A percentile compares a stretch with the other conserved stretches of the same genome.
Evolutionary conservation across 2,797 vertebrate genomes (phyloP).

Genomic region (Clarias pachynema): DNA sequence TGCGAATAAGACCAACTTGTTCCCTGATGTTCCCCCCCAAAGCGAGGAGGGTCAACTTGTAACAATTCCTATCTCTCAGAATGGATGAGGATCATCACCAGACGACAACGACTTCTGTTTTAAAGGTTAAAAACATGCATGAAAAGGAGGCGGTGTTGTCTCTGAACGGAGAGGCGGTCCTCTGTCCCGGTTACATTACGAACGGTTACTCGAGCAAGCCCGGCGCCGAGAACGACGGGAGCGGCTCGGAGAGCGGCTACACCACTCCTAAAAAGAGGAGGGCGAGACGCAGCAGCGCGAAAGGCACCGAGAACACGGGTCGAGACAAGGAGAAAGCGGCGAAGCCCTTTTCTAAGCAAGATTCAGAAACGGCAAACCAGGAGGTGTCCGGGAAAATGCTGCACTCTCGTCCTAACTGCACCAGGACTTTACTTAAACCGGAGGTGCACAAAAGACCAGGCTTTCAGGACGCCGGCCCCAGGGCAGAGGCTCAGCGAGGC

Average conservation of each 20-base stretch:
- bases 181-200: conserved; percentile 80
- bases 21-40: conserved; percentile 67
- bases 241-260: conserved; percentile 93
- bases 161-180: conserved; percentile 86
- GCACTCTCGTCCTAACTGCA: conserved; percentile 76
- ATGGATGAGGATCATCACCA: conserved; percentile 82
- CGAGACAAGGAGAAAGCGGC: conserved; percentile 84
- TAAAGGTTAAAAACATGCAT: conserved; percentile 66
- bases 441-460: conserved; percentile 73
- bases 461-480: conserved; percentile 55
- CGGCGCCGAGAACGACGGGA: conserved; percentile 86
- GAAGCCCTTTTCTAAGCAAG: conserved; percentile 73
- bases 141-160: conserved; percentile 81
- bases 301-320: conserved; percentile 85
- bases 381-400: conserved; percentile 77
- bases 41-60: conserved; percentile 65
- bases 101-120: conserved; percentile 60
- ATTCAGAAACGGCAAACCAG: conserved; percentile 58
- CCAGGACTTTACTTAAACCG: conserved; percentile 60
- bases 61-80: conserved; percentile 75
- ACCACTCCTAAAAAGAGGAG: conserved; percentile 93
- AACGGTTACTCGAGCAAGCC: conserved; percentile 89
- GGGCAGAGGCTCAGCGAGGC: conserved; percentile 82
- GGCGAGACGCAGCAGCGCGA: conserved; percentile 82
- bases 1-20: conserved; percentile 78